Evolutionary conservation across 2,797 vertebrate genomes (phyloP), one percentile per base, ranked within the genome.

Genomic region (Peromyscus aztecus): DNA sequence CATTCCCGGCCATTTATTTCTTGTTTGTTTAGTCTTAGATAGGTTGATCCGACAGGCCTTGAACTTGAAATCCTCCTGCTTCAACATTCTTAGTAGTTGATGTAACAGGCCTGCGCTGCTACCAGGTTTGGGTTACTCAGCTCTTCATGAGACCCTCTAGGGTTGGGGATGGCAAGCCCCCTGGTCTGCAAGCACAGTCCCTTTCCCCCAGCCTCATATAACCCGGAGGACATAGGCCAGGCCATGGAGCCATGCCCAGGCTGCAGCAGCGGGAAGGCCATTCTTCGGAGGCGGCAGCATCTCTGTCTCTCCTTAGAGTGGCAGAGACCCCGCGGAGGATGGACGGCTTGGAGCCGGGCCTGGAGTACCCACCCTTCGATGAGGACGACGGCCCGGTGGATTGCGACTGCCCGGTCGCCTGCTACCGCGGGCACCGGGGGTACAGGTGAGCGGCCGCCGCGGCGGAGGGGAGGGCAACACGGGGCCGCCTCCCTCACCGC

Each of bases 361-460:
- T 98, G 91, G 99, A 99, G 87, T 99, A 99, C 88, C 91, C 96
- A 10, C 97, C 98, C 0, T 98, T 98, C 13, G 98, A 99, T 0
- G 98, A 98, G 4, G 99, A 99, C 75, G 99, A 98, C 96, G 99
- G 99, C 97, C 98, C 98, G 94, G 98, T 99, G 90, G 98, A 98
- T 95, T 99, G 99, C 34, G 98, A 99, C 97, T 99, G 99, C 98
- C 98, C 99, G 0, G 98, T 98, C 34, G 98, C 99, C 97, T 99
- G 99, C 98, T 99, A 99, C 97, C 98, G 96, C 1, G 98, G 99
- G 12, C 99, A 99, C 97, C 99, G 98, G 77, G 99, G 99, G 63
- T 99, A 99, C 99, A 99, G 99, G 99, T 99, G 94, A 97, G 65
- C 0, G 40, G 65, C 67, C n/a, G 4, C 75, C 29, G 27, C 2